Evolutionary conservation across 2,113 vertebrate genomes (phyloP).

Genomic region (Perca flavescens): DNA sequence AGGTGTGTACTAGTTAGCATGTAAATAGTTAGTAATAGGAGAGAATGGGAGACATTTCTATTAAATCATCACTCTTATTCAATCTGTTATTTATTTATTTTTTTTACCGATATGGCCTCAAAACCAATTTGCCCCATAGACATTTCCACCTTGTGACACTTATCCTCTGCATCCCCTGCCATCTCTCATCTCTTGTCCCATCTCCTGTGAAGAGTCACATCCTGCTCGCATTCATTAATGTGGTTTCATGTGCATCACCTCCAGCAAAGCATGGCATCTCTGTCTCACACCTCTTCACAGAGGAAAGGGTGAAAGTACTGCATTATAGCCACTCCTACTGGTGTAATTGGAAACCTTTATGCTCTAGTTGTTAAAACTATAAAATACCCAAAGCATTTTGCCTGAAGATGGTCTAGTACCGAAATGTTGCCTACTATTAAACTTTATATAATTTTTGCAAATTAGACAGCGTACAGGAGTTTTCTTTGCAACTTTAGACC

Average conservation of each 20-base stretch:
- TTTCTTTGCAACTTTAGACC: too few relatives aligned
- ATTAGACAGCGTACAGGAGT: too few relatives aligned
- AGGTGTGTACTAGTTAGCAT: not conserved
- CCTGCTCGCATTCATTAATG: constrained; percentile 32
- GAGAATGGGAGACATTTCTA: not conserved
- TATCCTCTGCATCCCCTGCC: constrained; percentile 21
- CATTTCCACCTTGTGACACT: constrained; percentile 10
- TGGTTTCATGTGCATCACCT: constrained; percentile 24
- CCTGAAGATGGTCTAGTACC: too few relatives aligned
- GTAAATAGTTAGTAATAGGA: not conserved
- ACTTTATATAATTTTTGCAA: too few relatives aligned
- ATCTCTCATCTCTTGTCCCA: constrained; percentile 16
- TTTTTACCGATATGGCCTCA: constrained; percentile 18
- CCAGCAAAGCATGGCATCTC: constrained; percentile 12
- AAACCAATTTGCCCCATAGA: constrained; percentile 15
- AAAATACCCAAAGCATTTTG: too few relatives aligned
- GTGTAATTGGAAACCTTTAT: not conserved
- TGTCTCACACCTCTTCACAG: constrained; percentile 28
- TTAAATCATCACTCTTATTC: not conserved
- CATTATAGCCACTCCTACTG: not conserved
- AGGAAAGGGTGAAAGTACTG: not conserved
- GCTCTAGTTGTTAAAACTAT: not conserved
- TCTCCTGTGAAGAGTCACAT: constrained; percentile 34
- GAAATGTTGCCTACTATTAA: too few relatives aligned
- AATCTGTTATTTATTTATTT: not conserved